phyloP scores from a whole-genome alignment of 2,888 invertebrate genomes.

The Xestia c-nigrum region DNA sequence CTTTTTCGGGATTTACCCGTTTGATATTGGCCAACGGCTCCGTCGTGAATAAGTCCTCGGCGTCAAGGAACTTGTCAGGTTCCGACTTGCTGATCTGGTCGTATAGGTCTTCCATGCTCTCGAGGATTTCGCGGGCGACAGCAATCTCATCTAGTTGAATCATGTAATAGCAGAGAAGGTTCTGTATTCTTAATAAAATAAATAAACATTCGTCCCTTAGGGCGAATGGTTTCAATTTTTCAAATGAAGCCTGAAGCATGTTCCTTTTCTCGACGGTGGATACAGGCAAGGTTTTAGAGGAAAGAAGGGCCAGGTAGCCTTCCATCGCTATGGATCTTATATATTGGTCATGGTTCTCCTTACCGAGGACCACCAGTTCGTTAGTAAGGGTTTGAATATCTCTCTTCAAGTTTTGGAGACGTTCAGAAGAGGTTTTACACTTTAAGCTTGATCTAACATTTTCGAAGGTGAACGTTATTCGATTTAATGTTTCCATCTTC shows the following conservation, averaged over 20 bases:
- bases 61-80: conserved; percentile 81
- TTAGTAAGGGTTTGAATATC: conserved; percentile 80
- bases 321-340: conserved; percentile 85
- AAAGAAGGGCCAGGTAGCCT: conserved; percentile 82
- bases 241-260: conserved; percentile 78
- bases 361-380: conserved; percentile 81
- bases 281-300: conserved; percentile 83
- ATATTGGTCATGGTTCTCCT: conserved; percentile 81
- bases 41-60: conserved; percentile 89
- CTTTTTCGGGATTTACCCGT: conserved; percentile 85
- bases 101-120: conserved; percentile 87
- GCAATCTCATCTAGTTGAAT: conserved; percentile 88
- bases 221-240: conserved; percentile 81
- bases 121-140: conserved; percentile 87
- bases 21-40: conserved; percentile 78
- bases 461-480: conserved; percentile 81
- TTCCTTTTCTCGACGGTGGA: conserved; percentile 81
- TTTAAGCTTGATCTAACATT: conserved; percentile 79
- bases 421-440: conserved; percentile 78
- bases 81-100: conserved; percentile 80
- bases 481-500: conserved; percentile 80
- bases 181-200: conserved; percentile 90
- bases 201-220: conserved; percentile 86
- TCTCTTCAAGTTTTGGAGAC: conserved; percentile 78
- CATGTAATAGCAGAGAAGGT: conserved; percentile 90